Percentiles rank a stretch among this genome's conserved stretches.
phyloP scores from a whole-genome alignment of 2,888 invertebrate species.

The Rotaria sp. region DNA sequence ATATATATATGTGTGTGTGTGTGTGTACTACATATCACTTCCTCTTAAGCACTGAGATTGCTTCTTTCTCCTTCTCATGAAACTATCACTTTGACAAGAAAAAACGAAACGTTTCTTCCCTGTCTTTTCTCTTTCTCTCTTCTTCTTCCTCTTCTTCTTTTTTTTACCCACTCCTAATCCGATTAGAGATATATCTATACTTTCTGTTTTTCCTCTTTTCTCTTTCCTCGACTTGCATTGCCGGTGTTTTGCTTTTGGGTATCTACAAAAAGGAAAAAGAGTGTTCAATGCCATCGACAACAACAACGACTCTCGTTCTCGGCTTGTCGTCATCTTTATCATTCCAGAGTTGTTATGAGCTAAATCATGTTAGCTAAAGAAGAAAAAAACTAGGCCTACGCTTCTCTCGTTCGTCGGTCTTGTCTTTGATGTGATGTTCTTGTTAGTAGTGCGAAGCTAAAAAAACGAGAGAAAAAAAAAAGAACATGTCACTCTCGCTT shows the following conservation, averaged over 20 bases:
- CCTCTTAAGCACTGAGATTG: background rate
- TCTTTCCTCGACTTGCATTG: background rate
- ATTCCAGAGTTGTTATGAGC: background rate
- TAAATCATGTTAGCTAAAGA: slow-evolving; percentile 20
- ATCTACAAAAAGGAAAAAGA: background rate
- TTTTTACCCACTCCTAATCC: background rate
- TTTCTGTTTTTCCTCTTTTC: background rate
- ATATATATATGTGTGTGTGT: too few species aligned
- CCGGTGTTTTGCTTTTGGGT: background rate
- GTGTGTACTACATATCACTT: background rate
- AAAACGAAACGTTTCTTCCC: background rate
- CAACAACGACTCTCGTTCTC: slow-evolving; percentile 21
- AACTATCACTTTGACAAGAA: background rate
- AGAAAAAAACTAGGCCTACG: background rate
- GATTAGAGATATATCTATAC: background rate
- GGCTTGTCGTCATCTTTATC: slow-evolving; percentile 8
- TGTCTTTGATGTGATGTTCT: slow-evolving; percentile 10
- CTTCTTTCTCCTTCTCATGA: background rate
- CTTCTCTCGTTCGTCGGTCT: background rate
- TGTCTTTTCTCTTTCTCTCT: background rate
- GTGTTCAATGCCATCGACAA: background rate
- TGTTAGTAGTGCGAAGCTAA: background rate
- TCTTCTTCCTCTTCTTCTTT: background rate
- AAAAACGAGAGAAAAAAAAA: background rate
- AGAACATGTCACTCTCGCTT: slow-evolving; percentile 14